Percentiles rank a stretch among this genome's conserved stretches.
Conservation (phyloP, 2,888 invertebrate species). For the Zonitis immaculata region DNA sequence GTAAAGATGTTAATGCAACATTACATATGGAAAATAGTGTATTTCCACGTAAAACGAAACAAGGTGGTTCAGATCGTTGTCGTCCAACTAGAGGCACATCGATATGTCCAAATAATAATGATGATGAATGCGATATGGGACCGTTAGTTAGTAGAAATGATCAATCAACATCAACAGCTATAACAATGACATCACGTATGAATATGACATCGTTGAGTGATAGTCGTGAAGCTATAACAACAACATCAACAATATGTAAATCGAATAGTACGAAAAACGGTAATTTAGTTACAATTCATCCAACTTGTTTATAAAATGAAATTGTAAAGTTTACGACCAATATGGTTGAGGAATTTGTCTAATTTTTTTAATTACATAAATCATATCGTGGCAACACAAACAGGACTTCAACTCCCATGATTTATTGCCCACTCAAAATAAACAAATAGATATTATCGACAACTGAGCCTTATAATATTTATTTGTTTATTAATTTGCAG, state of each 20-base stretch:
- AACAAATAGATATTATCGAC: neutral
- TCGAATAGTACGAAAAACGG: conserved; percentile 27
- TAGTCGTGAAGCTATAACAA: conserved; percentile 34
- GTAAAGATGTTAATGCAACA: conserved; percentile 81
- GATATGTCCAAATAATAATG: conserved; percentile 43
- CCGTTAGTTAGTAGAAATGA: conserved; percentile 51
- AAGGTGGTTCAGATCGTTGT: conserved; percentile 31
- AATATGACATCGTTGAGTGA: conserved; percentile 46
- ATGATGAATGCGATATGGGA: conserved; percentile 53
- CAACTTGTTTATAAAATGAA: conserved; percentile 36
- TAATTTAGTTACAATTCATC: conserved; percentile 31
- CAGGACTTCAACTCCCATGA: neutral
- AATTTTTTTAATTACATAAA: neutral
- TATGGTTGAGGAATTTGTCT: neutral
- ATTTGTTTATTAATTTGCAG: neutral
- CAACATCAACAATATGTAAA: conserved; percentile 16
- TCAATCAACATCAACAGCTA: conserved; percentile 53
- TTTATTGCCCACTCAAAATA: neutral
- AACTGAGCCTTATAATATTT: neutral
- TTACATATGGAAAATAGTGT: conserved; percentile 85
- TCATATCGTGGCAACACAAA: neutral
- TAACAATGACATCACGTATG: conserved; percentile 55
- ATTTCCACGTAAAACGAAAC: conserved; percentile 58
- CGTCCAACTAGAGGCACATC: conserved; percentile 41
- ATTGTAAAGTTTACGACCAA: neutral